A percentile compares a stretch with the other conserved stretches of the same genome.
phyloP scores from a whole-genome alignment of 2,113 vertebrate genomes.

The Petrocephalus zakoni region DNA sequence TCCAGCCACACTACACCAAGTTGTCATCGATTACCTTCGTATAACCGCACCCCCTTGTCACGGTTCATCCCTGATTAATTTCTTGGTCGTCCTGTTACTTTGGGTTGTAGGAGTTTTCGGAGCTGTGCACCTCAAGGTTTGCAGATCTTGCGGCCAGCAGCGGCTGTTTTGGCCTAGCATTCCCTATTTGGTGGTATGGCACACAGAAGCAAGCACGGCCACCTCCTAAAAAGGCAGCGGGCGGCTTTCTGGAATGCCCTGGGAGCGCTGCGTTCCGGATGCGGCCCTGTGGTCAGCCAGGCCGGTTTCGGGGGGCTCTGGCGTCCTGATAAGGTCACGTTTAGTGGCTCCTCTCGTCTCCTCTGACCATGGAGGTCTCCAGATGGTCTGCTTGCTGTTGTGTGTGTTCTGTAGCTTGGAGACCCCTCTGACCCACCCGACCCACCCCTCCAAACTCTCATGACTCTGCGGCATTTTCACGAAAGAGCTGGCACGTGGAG shows the following conservation, averaged over 20 bases:
- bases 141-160: neutral
- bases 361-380: slow-evolving; percentile 30
- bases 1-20: neutral
- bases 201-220: neutral
- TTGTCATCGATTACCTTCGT: neutral
- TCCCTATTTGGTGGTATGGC: neutral
- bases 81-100: neutral
- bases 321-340: slow-evolving; percentile 33
- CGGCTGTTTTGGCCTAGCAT: neutral
- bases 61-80: neutral
- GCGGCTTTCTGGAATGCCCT: neutral
- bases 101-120: neutral
- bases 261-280: neutral
- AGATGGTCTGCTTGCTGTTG: slow-evolving; percentile 46
- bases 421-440: slow-evolving; percentile 14
- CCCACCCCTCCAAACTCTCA: neutral
- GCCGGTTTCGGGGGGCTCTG: slow-evolving; percentile 12
- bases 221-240: neutral
- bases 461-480: neutral
- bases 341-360: neutral
- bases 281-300: neutral
- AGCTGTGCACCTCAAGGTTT: neutral
- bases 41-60: neutral
- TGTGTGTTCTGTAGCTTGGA: slow-evolving; percentile 19
- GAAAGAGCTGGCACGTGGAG: slow-evolving; percentile 28